Percentiles rank a stretch among this genome's conserved stretches.
Conservation (phyloP, 2,113 vertebrate genomes). For the Cebidichthys violaceus region DNA sequence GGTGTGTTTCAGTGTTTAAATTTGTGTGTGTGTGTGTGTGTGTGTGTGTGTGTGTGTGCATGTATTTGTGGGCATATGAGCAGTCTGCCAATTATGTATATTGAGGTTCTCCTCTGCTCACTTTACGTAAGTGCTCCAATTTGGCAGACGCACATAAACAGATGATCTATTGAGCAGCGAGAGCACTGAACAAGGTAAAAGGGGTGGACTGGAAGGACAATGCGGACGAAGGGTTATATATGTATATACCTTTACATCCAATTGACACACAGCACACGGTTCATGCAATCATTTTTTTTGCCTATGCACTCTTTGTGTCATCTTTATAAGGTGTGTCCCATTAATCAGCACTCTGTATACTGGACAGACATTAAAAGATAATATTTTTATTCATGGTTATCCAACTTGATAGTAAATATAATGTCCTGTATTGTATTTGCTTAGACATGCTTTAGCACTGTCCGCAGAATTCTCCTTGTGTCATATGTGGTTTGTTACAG, state of each 20-base stretch:
- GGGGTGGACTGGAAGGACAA: conserved; percentile 48
- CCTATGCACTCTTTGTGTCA: not conserved
- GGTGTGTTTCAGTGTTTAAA: conserved; percentile 15
- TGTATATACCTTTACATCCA: not conserved
- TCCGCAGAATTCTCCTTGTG: not conserved
- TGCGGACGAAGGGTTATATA: conserved; percentile 25
- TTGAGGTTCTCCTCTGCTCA: conserved; percentile 77
- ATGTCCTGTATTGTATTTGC: not conserved
- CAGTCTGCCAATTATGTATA: conserved; percentile 79
- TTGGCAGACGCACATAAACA: conserved; percentile 80
- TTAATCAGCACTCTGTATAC: not conserved
- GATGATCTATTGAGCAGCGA: conserved; percentile 76
- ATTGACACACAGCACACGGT: not conserved
- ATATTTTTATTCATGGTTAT: not conserved
- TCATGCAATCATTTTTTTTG: not conserved
- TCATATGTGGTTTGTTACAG: not conserved
- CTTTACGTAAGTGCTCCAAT: conserved; percentile 83
- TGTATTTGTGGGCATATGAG: conserved; percentile 42
- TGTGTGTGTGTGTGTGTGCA: conserved; percentile 1
- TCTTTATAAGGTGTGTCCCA: not conserved
- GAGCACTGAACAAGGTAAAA: conserved; percentile 59
- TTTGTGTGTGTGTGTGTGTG: conserved; percentile 20
- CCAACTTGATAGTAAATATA: not conserved
- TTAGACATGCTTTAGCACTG: not conserved
- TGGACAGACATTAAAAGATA: not conserved